These are phyloP conservation scores for Callyntrura sp. DNA, from an alignment of 2,888 invertebrate species.

Conservation along the genomic window DNA sequence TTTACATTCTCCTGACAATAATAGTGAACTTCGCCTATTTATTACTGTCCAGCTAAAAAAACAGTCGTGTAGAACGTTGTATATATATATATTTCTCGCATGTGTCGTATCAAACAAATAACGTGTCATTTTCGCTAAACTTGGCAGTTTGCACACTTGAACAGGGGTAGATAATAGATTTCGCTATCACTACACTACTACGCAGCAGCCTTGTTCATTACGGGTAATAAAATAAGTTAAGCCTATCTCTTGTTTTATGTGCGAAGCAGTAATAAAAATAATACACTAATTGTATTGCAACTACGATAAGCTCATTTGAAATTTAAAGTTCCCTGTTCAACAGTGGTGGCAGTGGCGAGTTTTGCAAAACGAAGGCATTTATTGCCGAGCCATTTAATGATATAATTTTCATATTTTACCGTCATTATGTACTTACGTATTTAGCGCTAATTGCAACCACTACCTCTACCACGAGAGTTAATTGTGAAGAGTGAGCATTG, in stretches of 20 bases:
- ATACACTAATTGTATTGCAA: not conserved
- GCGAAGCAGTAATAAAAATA: not conserved
- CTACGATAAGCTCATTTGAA: not conserved
- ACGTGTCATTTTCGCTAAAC: not conserved
- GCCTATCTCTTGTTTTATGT: slow-evolving; percentile 23
- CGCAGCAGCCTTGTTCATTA: not conserved
- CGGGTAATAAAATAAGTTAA: not conserved
- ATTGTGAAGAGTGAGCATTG: slow-evolving; percentile 16
- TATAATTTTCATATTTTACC: slow-evolving; percentile 25
- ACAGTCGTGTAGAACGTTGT: not conserved
- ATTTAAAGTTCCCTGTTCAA: not conserved
- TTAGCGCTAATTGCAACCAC: slow-evolving; percentile 36
- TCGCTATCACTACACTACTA: slow-evolving; percentile 1
- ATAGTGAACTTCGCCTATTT: not conserved
- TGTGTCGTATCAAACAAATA: not conserved
- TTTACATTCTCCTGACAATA: not conserved
- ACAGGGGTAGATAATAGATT: not conserved
- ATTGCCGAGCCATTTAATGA: not conserved
- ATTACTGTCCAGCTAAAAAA: not conserved
- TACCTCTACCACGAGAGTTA: slow-evolving; percentile 11
- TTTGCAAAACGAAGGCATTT: too few relatives aligned
- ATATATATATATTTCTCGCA: not conserved
- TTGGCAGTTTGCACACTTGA: not conserved
- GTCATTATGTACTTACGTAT: slow-evolving; percentile 25
- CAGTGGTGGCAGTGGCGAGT: too few relatives aligned